Evolutionary conservation across 1,140 invertebrate species (phyloP).

Genomic region (Bactericera cockerelli): DNA sequence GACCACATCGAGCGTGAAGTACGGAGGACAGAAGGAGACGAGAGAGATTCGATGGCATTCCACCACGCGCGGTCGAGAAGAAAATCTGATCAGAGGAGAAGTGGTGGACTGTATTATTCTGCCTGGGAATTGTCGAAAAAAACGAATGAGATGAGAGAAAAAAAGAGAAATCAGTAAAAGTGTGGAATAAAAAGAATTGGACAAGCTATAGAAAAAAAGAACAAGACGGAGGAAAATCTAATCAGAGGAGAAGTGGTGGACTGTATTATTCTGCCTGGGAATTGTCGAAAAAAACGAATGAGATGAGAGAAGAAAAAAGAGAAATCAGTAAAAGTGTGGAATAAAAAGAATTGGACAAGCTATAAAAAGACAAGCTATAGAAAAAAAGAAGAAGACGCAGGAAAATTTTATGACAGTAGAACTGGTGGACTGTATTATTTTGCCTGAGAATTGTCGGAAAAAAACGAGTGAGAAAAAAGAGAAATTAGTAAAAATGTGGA

Average conservation of each 20-base stretch:
- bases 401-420: not conserved
- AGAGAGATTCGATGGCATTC: not conserved
- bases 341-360: not conserved
- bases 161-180: not conserved
- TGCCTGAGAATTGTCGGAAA: not conserved
- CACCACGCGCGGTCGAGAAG: not conserved
- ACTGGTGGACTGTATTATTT: not conserved
- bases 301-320: not conserved
- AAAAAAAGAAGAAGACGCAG: not conserved
- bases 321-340: no score
- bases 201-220: not conserved
- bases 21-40: not conserved
- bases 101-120: conserved; percentile 1
- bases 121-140: no score
- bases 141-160: not conserved
- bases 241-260: not conserved
- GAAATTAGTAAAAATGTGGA: no score
- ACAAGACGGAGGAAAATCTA: not conserved
- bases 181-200: not conserved
- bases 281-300: not conserved
- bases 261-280: not conserved
- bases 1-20: not conserved
- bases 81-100: not conserved
- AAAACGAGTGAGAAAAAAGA: not conserved
- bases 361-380: not conserved